phyloP scores from a whole-genome alignment of 1,140 invertebrate species.

The Diploscapter pachys region DNA sequence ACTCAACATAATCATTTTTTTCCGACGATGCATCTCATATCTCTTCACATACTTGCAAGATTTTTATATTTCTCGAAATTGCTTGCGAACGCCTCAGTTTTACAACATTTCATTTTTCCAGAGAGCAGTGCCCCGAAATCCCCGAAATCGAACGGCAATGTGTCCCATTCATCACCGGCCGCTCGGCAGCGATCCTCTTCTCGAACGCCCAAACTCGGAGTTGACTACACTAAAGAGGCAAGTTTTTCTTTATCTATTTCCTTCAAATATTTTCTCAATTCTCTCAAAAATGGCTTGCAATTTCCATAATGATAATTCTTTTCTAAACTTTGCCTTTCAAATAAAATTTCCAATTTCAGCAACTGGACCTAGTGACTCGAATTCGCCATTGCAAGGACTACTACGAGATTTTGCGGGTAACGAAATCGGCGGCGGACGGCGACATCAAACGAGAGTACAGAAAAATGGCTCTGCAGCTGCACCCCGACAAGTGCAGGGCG shows the following conservation, averaged over 20 bases:
- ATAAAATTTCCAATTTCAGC: conserved; percentile 57
- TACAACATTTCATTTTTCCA: conserved; percentile 15
- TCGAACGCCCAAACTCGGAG: conserved; percentile 33
- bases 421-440: conserved; percentile 73
- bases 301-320: too few relatives aligned
- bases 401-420: conserved; percentile 88
- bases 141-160: conserved; percentile 17
- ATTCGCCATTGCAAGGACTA: conserved; percentile 87
- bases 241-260: neutral
- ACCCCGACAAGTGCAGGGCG: conserved; percentile 97
- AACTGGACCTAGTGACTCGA: conserved; percentile 34
- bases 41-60: too few relatives aligned
- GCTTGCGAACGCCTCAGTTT: neutral
- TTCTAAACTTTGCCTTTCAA: conserved; percentile 7
- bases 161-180: conserved; percentile 1
- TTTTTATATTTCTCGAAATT: too few relatives aligned
- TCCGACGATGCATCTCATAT: too few relatives aligned
- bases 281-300: too few relatives aligned
- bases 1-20: neutral
- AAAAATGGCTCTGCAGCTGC: conserved; percentile 88
- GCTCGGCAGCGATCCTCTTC: conserved; percentile 24
- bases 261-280: too few relatives aligned
- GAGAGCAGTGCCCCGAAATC: neutral
- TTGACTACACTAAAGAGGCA: conserved; percentile 45
- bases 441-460: conserved; percentile 96